Base-by-base conservation (phyloP, 2,888 invertebrate genomes). In the Leptinotarsa juncta region DNA sequence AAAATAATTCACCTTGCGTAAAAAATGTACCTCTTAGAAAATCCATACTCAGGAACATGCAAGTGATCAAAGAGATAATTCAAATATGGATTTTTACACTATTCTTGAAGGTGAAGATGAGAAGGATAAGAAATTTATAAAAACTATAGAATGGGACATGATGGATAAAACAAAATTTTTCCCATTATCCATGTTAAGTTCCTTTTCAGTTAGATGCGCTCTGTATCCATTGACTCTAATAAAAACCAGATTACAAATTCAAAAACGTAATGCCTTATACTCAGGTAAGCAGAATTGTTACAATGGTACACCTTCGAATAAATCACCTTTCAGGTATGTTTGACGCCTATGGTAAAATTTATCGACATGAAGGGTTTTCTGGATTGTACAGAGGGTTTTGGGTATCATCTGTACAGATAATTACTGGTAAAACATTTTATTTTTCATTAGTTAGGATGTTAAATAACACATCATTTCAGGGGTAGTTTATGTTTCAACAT, bases 131-230 rank as follows among this genome's bases (percentile, higher is more conserved):
- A 79, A 90, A 81, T 91, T 93, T 71, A 94, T 96, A 77, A 93
- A 93, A 42, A 97, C 94, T 7, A 97, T 99, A 78, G 98, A 99
- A 88, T 96, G 98, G 96, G 93, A 97, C 81, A 99, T 99, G 98
- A 96, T 99, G 97, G 96, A 99, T 88, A 97, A 97, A 85, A 91
- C 91, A 66, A 97, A 97, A 86, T 99, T 98, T 87, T 96, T 96
- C 85, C 97, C 98, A 0, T 89, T 98, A 73, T 97, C 97, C 73
- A 94, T 97, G 89, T 88, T 96, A 16, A 97, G 97, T 85, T 95
- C 96, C 66, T 94, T 97, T 81, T 91, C 93, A 79, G 91, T 92
- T 15, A 89, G 94, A 76, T 93, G 93, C 86, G 91, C 95, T 50
- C 91, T 98, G 0, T 98, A 98, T 87, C 98, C 98, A 0, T 89